Conservation (phyloP, 2,113 vertebrate genomes). For the Addax nasomaculatus region DNA sequence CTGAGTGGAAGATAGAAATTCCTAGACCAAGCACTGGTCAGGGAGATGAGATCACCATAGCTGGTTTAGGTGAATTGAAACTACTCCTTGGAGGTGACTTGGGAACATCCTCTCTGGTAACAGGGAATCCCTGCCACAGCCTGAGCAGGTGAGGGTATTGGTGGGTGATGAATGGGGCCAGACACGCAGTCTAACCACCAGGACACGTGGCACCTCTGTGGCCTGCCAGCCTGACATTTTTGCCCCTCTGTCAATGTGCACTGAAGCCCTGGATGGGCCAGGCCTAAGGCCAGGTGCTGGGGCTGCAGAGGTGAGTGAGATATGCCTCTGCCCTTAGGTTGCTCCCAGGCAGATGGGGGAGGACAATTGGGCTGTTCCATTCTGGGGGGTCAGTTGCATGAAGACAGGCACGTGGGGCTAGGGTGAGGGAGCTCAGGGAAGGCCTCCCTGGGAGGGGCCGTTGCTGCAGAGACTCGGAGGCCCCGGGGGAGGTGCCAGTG, state of each 20-base stretch:
- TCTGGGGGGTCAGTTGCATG: not conserved
- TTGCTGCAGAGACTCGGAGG: not conserved
- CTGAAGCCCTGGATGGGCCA: not conserved
- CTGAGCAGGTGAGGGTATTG: not conserved
- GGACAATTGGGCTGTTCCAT: rapidly evolving
- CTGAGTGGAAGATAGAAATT: not conserved
- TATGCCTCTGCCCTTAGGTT: not conserved
- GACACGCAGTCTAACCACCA: rapidly evolving
- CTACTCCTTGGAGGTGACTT: not conserved
- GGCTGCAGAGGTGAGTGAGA: not conserved
- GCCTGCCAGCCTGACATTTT: not conserved
- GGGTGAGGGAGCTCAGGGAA: not conserved
- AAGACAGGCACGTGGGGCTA: not conserved
- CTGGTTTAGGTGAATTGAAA: not conserved
- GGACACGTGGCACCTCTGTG: rapidly evolving
- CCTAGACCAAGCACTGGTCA: not conserved
- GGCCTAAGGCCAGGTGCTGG: not conserved
- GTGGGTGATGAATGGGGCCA: not conserved
- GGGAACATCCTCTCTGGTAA: not conserved
- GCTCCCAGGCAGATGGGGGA: not conserved
- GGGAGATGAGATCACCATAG: not conserved
- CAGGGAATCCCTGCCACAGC: not conserved
- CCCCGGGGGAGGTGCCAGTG: not conserved
- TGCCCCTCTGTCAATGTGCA: rapidly evolving
- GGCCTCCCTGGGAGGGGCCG: not conserved